A percentile compares a stretch with the other conserved stretches of the same genome.
Evolutionary conservation across 2,888 invertebrate species (phyloP).

Genomic region (Amphipyra tragopoginis): DNA sequence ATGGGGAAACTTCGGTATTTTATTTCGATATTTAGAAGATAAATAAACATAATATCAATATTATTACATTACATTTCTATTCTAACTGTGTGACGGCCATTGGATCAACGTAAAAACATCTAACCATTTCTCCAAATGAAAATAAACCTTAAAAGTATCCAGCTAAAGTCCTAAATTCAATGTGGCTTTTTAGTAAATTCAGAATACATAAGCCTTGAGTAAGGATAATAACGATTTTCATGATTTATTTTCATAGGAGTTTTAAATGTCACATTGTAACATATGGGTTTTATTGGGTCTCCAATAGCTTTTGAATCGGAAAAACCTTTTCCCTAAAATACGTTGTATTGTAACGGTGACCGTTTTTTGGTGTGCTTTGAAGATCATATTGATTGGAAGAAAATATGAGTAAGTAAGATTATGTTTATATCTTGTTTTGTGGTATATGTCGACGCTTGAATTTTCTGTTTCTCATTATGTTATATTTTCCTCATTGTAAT

Average conservation of each 20-base stretch:
- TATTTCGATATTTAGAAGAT: conserved; percentile 14
- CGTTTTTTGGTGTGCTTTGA: neutral
- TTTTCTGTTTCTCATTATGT: no score
- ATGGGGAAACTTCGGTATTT: conserved; percentile 5
- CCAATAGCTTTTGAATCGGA: conserved; percentile 25
- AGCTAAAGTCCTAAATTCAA: neutral
- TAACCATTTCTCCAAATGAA: neutral
- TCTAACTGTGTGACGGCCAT: neutral
- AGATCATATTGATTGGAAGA: no score
- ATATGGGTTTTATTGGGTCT: conserved; percentile 30
- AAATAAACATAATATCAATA: conserved; percentile 15
- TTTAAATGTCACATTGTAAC: conserved; percentile 35
- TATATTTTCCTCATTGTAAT: no score
- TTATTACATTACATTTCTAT: conserved; percentile 10
- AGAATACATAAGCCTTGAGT: conserved; percentile 12
- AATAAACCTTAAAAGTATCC: neutral
- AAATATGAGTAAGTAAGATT: neutral
- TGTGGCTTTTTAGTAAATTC: neutral
- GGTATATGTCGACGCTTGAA: no score
- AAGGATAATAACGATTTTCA: conserved; percentile 21
- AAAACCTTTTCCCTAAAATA: conserved; percentile 8
- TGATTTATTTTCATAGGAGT: conserved; percentile 21
- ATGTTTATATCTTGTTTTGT: no score
- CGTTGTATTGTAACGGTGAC: neutral
- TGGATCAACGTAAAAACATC: neutral